Evolutionary conservation across 2,113 vertebrate species (phyloP), one percentile per base, ranked within the genome.

Genomic region (Rafetus swinhoei): DNA sequence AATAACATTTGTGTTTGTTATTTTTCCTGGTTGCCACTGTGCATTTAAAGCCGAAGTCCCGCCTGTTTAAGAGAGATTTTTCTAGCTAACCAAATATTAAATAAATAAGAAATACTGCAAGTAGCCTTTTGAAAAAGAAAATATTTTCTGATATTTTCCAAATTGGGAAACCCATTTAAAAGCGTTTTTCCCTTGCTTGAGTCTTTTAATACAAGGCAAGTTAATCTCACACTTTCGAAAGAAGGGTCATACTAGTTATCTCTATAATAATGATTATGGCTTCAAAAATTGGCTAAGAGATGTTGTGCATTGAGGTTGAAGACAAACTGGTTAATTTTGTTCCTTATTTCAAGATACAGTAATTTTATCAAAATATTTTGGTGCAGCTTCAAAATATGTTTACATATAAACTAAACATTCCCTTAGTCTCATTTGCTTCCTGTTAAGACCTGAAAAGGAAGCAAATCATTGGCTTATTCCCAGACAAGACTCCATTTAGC

Each of bases 171-270:
- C 52, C 80, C n/a, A 57, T 52, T 89, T 90, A 32, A 2, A 85
- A 90, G 35, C 83, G 39, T 12, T 8, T 82, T 86, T 55, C 54
- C 52, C 19, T 56, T 81, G 10, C 35, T 45, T 76, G 72, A 16
- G 32, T 90, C 29, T 79, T 88, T 81, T 83, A 81, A 82, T 18
- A 89, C 7, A 69, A 88, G 92, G n/a, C 53, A 84, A 9, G 81
- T 52, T 74, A 83, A 90, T 81, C 79, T 81, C 81, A 16, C 52
- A 65, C 84, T 90, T 93, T 56, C 88, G 60, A 87, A 88, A 91
- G 87, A 60, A 86, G 55, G 15, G 3, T 4, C 24, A 84, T n/a
- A 59, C 69, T 88, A 76, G 65, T 1, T 93, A 90, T 56, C 25
- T 83, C 72, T 88, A 11, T 11, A 59, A 91, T 65, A 10, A 59